Base-by-base conservation (phyloP, 2,797 vertebrate genomes). In the Acanthurus leucopareius region DNA sequence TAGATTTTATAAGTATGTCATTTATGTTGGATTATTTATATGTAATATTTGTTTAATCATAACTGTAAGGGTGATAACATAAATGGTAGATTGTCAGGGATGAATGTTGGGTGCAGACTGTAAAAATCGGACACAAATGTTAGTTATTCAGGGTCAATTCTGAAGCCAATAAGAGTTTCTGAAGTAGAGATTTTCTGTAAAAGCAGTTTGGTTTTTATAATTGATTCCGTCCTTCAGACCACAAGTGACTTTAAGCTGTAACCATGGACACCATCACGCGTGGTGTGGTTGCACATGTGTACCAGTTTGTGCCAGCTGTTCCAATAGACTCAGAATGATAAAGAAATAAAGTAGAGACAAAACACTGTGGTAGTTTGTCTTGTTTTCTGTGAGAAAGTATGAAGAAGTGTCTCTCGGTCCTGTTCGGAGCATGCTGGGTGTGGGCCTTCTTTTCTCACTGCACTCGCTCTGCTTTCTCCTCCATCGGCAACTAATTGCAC, bases 261-360 rank as follows among this genome's bases (percentile, higher is more conserved):
- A 85, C 71, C 75, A 62, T 86, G 69, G 53, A 74, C 47, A 75
- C 22, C 47, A 49, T 75, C 57, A 59, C 84, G 16, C 59, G n/a
- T 56, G 59, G 58, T 64, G 73, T 72, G 83, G 69, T 84, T 87
- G 74, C 75, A 85, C 70, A 58, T 69, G 79, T 91, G 83, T 83
- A 80, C 69, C 53, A 77, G 64, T 86, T 82, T 89, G 64, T 91
- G 66, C 59, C 74, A 69, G 79, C 75, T 90, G 79, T 88, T 88
- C 70, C 70, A 62, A 20, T 59, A 86, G 80, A 79, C 53, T 59
- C 47, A 66, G 48, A 79, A 75, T 80, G 63, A 79, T 80, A 60
- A 73, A 83, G 76, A 89, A 95, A 95, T 96, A 96, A 95, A 95
- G 74, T 85, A 92, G 90, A 95, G 85, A 93, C 80, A 74, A 95